Conservation (phyloP, 2,888 invertebrate species). For the Lamellibrachia satsuma region DNA sequence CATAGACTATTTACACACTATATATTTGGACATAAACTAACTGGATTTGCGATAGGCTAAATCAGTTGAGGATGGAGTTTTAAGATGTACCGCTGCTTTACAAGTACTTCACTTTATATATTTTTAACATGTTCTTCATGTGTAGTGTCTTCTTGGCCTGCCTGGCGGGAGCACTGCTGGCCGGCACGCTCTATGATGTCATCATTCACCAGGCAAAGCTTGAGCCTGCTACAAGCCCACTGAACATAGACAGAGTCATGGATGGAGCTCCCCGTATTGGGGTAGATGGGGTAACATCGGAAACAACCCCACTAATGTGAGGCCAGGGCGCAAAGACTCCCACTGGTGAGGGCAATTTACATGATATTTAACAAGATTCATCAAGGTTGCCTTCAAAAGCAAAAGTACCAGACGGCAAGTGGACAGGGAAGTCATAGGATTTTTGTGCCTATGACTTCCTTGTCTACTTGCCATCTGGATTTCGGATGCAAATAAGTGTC, state of each 20-base stretch:
- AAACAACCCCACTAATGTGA: not conserved
- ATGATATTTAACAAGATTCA: too few relatives aligned
- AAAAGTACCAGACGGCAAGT: too few relatives aligned
- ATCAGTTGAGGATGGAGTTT: too few relatives aligned
- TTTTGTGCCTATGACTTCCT: too few relatives aligned
- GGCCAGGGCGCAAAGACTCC: not conserved
- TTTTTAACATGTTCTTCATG: not conserved
- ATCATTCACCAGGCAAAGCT: constrained; percentile 7
- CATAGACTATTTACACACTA: too few relatives aligned
- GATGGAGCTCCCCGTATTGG: not conserved
- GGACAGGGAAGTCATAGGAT: too few relatives aligned
- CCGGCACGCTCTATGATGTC: constrained; percentile 23
- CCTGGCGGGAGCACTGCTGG: not conserved
- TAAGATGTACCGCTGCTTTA: too few relatives aligned
- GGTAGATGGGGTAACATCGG: not conserved
- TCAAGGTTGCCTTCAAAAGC: too few relatives aligned
- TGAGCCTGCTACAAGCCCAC: not conserved
- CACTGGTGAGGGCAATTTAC: not conserved
- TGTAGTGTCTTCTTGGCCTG: not conserved
- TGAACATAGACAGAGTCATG: not conserved
- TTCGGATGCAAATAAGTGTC: too few relatives aligned
- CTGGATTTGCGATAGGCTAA: too few relatives aligned
- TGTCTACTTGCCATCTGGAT: too few relatives aligned
- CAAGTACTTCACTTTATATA: not conserved
- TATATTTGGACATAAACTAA: too few relatives aligned